These are phyloP conservation scores for Drosophila pseudotakahashii DNA, from an alignment of 2,888 invertebrate species.

Conservation along the genomic window DNA sequence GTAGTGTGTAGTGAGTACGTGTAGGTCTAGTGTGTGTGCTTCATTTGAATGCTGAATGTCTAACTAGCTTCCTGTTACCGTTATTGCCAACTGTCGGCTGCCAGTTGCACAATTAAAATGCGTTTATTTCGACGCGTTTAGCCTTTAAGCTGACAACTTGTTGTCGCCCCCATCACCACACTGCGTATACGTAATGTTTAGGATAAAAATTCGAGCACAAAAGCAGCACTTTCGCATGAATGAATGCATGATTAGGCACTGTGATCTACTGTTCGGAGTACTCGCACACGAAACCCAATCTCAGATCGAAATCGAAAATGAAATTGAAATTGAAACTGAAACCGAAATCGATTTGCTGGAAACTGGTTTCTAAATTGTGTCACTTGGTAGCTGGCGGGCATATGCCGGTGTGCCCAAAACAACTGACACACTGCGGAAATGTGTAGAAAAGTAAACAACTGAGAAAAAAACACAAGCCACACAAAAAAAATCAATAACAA, in stretches of 20 bases:
- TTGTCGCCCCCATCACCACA: constrained; percentile 23
- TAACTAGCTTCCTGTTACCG: constrained; percentile 58
- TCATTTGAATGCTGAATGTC: constrained; percentile 58
- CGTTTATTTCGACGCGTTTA: constrained; percentile 40
- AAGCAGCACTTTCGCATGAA: constrained; percentile 52
- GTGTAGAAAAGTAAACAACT: constrained; percentile 43
- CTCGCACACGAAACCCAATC: constrained; percentile 50
- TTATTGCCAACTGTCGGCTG: constrained; percentile 43
- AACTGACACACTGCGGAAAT: constrained; percentile 57
- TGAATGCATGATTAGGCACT: constrained; percentile 57
- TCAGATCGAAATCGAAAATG: constrained; percentile 48
- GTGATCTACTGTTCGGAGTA: constrained; percentile 21
- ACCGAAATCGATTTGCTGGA: constrained; percentile 47
- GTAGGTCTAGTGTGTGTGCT: constrained; percentile 42
- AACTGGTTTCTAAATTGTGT: constrained; percentile 76
- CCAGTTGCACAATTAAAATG: constrained; percentile 34
- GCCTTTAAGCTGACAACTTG: constrained; percentile 62
- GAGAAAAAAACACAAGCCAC: constrained; percentile 8
- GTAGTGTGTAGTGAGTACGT: no score
- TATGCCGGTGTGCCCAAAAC: constrained; percentile 37
- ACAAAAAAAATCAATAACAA: constrained; percentile 73
- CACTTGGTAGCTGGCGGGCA: constrained; percentile 65
- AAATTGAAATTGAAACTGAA: constrained; percentile 35
- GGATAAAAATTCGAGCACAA: constrained; percentile 16
- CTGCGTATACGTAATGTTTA: constrained; percentile 41